Percentiles rank a stretch among this genome's conserved stretches.
phyloP scores from a whole-genome alignment of 2,113 vertebrate species.

The Desmodus rotundus region DNA sequence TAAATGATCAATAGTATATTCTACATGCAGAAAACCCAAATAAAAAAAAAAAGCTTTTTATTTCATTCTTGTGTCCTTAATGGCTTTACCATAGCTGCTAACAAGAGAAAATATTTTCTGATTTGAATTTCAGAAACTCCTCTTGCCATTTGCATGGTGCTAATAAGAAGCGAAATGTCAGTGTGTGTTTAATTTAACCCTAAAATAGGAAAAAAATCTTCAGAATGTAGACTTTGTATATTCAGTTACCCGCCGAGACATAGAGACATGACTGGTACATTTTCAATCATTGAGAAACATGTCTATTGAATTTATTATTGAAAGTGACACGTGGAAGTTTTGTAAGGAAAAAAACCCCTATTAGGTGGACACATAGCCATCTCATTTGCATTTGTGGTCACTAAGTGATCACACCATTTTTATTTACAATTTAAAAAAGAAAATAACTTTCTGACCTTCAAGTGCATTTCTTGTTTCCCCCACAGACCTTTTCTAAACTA shows the following conservation, averaged over 20 bases:
- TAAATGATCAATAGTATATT: not conserved
- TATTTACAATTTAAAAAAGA: conserved; percentile 32
- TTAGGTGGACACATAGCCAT: not conserved
- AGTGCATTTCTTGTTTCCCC: not conserved
- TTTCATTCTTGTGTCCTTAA: not conserved
- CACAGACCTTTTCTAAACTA: not conserved
- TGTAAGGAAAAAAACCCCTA: not conserved
- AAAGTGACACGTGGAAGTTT: not conserved
- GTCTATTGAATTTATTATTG: not conserved
- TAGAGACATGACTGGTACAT: not conserved
- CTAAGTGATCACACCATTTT: not conserved
- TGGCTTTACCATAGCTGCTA: not conserved
- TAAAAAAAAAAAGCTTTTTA: not conserved
- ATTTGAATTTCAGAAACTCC: not conserved
- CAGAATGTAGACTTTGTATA: not conserved
- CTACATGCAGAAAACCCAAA: not conserved
- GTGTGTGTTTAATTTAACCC: not conserved
- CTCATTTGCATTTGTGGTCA: not conserved
- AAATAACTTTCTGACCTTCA: not conserved
- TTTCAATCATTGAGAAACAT: not conserved
- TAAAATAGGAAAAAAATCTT: not conserved
- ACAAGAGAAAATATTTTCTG: conserved; percentile 20
- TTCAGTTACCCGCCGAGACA: not conserved
- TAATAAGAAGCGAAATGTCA: not conserved
- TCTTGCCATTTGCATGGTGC: not conserved